phyloP scores from a whole-genome alignment of 2,888 invertebrate genomes.

The Ophioninae sp. region DNA sequence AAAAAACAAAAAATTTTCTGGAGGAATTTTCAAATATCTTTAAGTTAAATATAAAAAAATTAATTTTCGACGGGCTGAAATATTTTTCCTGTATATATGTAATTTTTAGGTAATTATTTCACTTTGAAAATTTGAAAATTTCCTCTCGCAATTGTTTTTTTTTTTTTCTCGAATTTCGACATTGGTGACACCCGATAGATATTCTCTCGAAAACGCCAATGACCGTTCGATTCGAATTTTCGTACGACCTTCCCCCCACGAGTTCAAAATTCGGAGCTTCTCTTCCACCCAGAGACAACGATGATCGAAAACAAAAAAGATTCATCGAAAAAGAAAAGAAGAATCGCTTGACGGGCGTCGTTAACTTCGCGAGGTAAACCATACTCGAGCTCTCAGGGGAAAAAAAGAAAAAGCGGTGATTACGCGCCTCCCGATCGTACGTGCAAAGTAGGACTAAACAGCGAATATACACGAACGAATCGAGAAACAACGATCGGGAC shows the following conservation, averaged over 20 bases:
- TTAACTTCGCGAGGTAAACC: constrained; percentile 2
- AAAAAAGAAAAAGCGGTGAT: constrained; percentile 58
- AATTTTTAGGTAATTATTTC: no score
- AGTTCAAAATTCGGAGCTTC: background rate
- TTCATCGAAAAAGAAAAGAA: background rate
- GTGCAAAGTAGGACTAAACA: constrained; percentile 58
- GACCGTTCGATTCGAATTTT: background rate
- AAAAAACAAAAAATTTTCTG: no score
- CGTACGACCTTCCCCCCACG: background rate
- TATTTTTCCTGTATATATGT: no score
- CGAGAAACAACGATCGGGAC: constrained; percentile 21
- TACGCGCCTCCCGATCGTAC: constrained; percentile 45
- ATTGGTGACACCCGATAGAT: background rate
- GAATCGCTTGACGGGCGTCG: background rate
- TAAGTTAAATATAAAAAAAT: no score
- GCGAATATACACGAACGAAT: constrained; percentile 30
- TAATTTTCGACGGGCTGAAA: no score
- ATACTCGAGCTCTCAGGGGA: constrained; percentile 19
- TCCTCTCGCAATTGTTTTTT: no score
- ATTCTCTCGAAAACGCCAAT: no score
- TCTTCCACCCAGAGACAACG: background rate
- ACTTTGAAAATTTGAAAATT: background rate
- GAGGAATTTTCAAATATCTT: no score
- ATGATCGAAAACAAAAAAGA: background rate
- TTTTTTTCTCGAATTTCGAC: background rate